phyloP scores from a whole-genome alignment of 2,113 vertebrate genomes.

The Oreochromis aureus region DNA sequence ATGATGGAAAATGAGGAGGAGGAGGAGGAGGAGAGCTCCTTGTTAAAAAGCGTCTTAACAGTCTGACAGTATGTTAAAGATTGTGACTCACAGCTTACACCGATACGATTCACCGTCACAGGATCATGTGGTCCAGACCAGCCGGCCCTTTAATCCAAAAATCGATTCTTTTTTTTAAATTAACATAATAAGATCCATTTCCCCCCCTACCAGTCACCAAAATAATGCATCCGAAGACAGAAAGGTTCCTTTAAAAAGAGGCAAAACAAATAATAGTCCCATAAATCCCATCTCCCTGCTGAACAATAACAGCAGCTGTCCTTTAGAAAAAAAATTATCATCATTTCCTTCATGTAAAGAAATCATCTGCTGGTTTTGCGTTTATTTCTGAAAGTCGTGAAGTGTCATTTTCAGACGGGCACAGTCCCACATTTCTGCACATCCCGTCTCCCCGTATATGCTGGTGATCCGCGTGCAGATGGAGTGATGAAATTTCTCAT shows the following conservation, averaged over 20 bases:
- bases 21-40: rapidly evolving
- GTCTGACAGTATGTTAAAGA: not conserved
- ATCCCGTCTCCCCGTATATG: rapidly evolving
- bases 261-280: not conserved
- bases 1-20: not conserved
- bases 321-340: not conserved
- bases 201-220: not conserved
- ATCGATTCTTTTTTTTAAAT: not conserved
- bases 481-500: not conserved
- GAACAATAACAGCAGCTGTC: not conserved
- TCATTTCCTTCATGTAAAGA: not conserved
- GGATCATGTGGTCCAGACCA: not conserved
- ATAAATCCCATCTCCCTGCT: not conserved
- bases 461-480: rapidly evolving
- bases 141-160: not conserved
- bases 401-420: not conserved
- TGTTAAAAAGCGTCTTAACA: not conserved
- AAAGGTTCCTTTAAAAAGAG: not conserved
- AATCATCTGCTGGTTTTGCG: not conserved
- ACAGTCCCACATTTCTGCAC: not conserved
- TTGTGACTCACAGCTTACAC: not conserved
- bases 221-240: not conserved
- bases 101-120: not conserved
- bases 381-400: not conserved
- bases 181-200: not conserved